Conservation (phyloP, 2,888 invertebrate species). For the Thecophora atra region DNA sequence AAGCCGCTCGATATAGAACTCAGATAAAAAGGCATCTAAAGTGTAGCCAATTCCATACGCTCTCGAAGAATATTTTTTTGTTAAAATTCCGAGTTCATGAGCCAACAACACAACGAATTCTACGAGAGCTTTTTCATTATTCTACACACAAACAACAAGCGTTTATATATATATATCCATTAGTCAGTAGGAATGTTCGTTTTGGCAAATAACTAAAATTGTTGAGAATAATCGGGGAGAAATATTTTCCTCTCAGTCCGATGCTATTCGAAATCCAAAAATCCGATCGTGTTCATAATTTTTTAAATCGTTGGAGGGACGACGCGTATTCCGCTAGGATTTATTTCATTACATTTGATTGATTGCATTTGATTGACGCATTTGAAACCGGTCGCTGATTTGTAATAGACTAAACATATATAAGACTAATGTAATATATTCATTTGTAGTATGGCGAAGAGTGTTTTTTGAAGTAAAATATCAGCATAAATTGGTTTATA, state of each 20-base stretch:
- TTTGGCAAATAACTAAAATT: slow-evolving; percentile 3
- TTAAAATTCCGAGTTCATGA: not conserved
- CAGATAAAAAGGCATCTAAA: not conserved
- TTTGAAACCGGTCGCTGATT: not conserved
- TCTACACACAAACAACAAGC: not conserved
- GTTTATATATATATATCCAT: not conserved
- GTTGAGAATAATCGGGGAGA: slow-evolving; percentile 5
- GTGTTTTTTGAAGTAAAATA: not conserved
- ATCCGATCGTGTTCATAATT: slow-evolving; percentile 31
- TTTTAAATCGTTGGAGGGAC: slow-evolving; percentile 29
- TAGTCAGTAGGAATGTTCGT: no score
- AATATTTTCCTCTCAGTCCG: not conserved
- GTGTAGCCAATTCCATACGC: not conserved
- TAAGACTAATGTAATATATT: not conserved
- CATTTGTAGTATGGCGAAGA: no score
- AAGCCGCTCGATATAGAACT: slow-evolving; percentile 6
- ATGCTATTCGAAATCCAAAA: slow-evolving; percentile 14
- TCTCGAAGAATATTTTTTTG: not conserved
- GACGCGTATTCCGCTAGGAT: not conserved
- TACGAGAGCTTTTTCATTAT: not conserved
- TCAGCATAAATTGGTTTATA: not conserved
- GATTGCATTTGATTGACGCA: slow-evolving; percentile 3
- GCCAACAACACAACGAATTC: not conserved
- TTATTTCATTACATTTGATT: no score
- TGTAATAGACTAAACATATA: not conserved